Evolutionary conservation across 2,113 vertebrate species (phyloP), one percentile per base, ranked within the genome.

Genomic region (Perca flavescens): DNA sequence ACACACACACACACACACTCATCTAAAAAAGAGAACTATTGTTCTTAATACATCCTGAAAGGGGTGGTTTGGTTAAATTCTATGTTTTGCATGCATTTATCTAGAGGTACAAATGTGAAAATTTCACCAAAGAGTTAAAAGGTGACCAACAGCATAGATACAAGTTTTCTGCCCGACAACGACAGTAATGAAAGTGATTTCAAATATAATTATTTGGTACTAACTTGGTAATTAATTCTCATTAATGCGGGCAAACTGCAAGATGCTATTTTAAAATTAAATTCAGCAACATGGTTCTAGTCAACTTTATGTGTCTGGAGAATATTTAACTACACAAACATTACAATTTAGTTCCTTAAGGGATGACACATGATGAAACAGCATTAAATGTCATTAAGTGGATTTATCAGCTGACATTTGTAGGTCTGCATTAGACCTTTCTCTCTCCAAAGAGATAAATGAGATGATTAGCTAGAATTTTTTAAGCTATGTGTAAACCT

Each of bases 241-340:
- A 36, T 50, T 56, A 50, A 56, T 52, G 54, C 31, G 63, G 36
- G 14, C 3, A 46, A 72, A 56, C 14, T 61, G 4, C 53, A 7
- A 21, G 7, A 58, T 25, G 19, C 43, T 22, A 15, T 9, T 50
- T 31, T 52, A 9, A 76, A 46, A 64, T 1, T 54, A 5, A 54
- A 53, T 19, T 36, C 9, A 46, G 47, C 5, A 77, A 57, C 22
- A 6, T 63, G 11, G 1, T 63, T 73, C 13, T 47, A 69, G 50
- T 2, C 56, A 75, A 56, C 15, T 58, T 57, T 69, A 25, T 56
- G 5, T 28, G 12, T 57, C 17, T 83, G 62, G 54, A 85, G 60
- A 76, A 68, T 11, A 58, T 53, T 57, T 11, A 49, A 49, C 21
- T 74, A 52, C 10, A 54, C 49, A 49, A n/a, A 61, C 4, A 40